Base-by-base conservation (phyloP, 2,797 vertebrate genomes). In the Muraenolepis orangiensis region DNA sequence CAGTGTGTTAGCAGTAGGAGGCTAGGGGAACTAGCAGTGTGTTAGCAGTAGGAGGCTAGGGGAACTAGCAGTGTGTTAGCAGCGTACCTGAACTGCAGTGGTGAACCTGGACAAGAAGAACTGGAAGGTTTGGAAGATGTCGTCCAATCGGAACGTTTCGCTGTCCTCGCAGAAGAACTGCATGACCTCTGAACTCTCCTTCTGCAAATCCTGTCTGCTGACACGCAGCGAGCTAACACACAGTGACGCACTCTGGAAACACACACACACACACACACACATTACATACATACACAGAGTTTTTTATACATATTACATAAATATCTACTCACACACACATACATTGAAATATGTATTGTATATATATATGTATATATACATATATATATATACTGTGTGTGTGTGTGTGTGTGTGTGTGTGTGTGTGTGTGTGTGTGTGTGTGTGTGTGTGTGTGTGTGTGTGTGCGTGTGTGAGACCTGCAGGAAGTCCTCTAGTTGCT, bases 131-230 rank as follows among this genome's bases (percentile, higher is more conserved):
- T 92, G 90, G 84, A 98, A 95, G 78, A 96, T 96, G 72, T 98
- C 96, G 8, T 98, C 96, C 88, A 98, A 86, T 66, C 93, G 94
- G 94, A 97, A 96, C 0, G 93, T 91, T 34, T 95, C 94, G 88
- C 90, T 94, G 88, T 98, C 97, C 88, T 98, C 97, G 30, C 97
- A 98, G 92, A 98, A 96, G 84, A 98, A 98, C 81, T 97, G 95
- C 2, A 96, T 95, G n/a, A 98, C 93, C 72, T 93, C 87, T 1
- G 90, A 88, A 72, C 93, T 94, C 61, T 96, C 94, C 0, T 79
- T 86, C 75, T 87, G 89, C 66, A 98, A 88, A 80, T 95, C 91
- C 75, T 76, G 80, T 18, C 89, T 93, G 77, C 87, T 77, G 26
- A 20, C 75, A 13, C 92, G 92, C 74, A 98, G 86, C 16, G 94